phyloP scores from a whole-genome alignment of 2,888 invertebrate genomes.

The Pristionchus japonicus region DNA sequence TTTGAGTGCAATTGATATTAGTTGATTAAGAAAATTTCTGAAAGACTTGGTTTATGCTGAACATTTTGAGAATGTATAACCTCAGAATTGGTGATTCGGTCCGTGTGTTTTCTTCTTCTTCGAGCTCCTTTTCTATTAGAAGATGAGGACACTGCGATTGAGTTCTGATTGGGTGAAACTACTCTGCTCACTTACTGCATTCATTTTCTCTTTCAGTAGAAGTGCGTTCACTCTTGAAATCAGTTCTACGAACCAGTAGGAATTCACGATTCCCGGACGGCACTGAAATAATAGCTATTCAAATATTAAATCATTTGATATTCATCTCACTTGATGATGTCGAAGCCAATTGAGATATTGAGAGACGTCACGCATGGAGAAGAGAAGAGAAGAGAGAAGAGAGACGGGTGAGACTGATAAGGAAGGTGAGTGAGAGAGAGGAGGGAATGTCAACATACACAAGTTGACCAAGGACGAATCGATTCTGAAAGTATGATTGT shows the following conservation, averaged over 20 bases:
- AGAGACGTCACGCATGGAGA: not conserved
- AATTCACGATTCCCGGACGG: not conserved
- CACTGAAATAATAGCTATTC: not conserved
- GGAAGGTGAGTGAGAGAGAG: not conserved
- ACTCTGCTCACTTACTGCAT: not conserved
- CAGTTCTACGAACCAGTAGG: not conserved
- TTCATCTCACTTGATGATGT: not conserved
- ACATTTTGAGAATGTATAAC: not conserved
- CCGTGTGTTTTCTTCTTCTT: not conserved
- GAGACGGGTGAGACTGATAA: not conserved
- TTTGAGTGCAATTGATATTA: not conserved
- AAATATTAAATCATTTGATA: not conserved
- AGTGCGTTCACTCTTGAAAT: not conserved
- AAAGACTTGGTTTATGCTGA: not conserved
- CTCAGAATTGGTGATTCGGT: not conserved
- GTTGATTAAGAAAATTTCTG: not conserved
- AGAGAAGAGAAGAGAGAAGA: not conserved
- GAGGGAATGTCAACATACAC: not conserved
- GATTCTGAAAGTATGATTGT: not conserved
- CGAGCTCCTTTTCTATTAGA: not conserved
- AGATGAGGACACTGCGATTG: not conserved
- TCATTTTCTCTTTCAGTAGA: not conserved
- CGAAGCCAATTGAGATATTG: slow-evolving; percentile 3
- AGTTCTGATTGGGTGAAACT: not conserved
- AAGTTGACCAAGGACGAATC: not conserved